Base-by-base conservation (phyloP, 1,140 invertebrate species). In the Drosophila nigrodunni region DNA sequence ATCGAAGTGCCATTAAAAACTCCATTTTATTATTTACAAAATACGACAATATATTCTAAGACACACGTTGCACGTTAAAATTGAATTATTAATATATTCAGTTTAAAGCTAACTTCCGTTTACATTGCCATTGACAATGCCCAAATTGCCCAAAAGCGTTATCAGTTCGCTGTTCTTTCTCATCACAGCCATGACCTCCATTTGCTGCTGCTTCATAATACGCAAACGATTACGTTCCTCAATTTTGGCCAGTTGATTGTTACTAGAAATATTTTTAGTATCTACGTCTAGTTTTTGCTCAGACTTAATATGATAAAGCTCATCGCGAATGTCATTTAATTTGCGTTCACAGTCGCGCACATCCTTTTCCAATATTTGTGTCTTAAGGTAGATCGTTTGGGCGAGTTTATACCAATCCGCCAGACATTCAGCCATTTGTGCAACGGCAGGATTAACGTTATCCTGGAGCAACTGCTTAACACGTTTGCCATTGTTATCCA, bases 361-460 rank as follows among this genome's bases (percentile, higher is more conserved):
- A 83, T 96, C 96, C 71, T 96, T 95, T 64, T 95, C 94, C 1
- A 96, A 92, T 71, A 96, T 96, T 90, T 95, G 94, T 3, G 94
- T 94, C 90, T 96, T 95, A 13, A 96, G 86, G 35, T 95, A 96
- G 1, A 96, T 94, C 0, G 96, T 96, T 85, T 96, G 96, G 0
- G 96, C 96, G 93, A 96, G 95, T 93, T 96, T 97, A 88, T 96
- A 97, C 96, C 96, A 97, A 92, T 97, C 96, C 0, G 96, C 96
- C 7, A 96, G 91, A 80, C 94, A 95, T 78, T 97, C 96, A 2
- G 95, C 95, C 44, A 96, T 93, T 78, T 95, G 94, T 2, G 94
- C 94, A 25, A 96, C 95, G 1, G 94, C 94, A 0, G 95, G 94
- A 77, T 94, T 93, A 47, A 95, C 95, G 90, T 96, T 95, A 4